Evolutionary conservation across 2,113 vertebrate species (phyloP).

Genomic region (Piprites chloris): DNA sequence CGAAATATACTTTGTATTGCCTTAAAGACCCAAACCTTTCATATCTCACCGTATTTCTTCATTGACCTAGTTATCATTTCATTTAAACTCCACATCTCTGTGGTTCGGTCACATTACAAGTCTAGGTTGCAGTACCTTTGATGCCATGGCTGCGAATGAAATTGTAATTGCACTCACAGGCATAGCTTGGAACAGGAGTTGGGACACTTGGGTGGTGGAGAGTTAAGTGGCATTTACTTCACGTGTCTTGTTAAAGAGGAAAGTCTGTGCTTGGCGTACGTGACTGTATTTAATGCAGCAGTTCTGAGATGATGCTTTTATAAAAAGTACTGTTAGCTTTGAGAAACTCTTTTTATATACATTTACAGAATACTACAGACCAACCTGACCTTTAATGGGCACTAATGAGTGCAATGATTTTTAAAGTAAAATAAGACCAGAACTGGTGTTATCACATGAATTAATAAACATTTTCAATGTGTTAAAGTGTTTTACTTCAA

Average conservation of each 20-base stretch:
- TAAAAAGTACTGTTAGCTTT: constrained; percentile 62
- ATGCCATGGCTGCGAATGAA: constrained; percentile 18
- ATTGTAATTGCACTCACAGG: constrained; percentile 20
- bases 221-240: constrained; percentile 61
- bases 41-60: constrained; percentile 55
- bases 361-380: constrained; percentile 65
- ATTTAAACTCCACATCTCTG: constrained; percentile 50
- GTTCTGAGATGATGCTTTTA: constrained; percentile 64
- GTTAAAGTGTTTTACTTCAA: constrained; percentile 72
- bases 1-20: constrained; percentile 71
- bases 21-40: constrained; percentile 74
- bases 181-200: constrained; percentile 44
- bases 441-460: constrained; percentile 69
- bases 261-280: background rate
- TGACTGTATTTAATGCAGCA: constrained; percentile 58
- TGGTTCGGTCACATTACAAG: constrained; percentile 58
- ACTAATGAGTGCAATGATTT: constrained; percentile 64
- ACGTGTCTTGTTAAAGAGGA: constrained; percentile 37
- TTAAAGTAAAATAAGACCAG: constrained; percentile 66
- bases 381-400: constrained; percentile 67
- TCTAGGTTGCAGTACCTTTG: constrained; percentile 46
- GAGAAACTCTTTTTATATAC: constrained; percentile 54
- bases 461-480: constrained; percentile 55
- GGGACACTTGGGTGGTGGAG: constrained; percentile 50
- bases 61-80: constrained; percentile 42